A percentile compares a stretch with the other conserved stretches of the same genome.
phyloP scores from a whole-genome alignment of 2,113 vertebrate species.

The Archilochus colubris region DNA sequence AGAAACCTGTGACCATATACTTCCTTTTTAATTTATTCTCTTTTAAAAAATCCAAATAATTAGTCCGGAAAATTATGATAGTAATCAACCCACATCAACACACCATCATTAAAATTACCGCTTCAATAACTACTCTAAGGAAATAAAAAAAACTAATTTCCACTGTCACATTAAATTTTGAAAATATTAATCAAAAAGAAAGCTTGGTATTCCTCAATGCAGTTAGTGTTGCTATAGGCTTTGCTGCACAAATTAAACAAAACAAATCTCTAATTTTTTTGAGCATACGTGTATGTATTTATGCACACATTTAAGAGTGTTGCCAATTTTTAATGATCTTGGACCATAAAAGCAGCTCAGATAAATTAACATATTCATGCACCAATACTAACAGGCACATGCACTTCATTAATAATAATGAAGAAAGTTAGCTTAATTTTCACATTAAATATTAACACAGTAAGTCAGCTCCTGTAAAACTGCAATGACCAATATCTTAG shows the following conservation, averaged over 20 bases:
- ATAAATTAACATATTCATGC: not conserved
- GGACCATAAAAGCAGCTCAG: not conserved
- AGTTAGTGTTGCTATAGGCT: not conserved
- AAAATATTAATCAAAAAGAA: not conserved
- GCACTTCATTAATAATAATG: not conserved
- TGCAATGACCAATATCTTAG: not conserved
- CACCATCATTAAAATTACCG: not conserved
- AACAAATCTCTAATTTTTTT: not conserved
- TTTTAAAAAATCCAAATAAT: not conserved
- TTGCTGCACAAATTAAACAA: not conserved
- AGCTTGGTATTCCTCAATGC: not conserved
- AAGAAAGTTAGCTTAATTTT: not conserved
- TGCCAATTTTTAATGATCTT: not conserved
- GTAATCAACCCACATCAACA: not conserved
- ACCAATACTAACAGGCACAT: not conserved
- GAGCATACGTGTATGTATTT: not conserved
- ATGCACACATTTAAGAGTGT: not conserved
- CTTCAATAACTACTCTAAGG: not conserved
- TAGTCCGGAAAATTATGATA: not conserved
- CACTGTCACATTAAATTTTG: not conserved
- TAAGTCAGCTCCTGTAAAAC: not conserved
- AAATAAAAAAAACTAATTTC: not conserved
- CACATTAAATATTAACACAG: not conserved
- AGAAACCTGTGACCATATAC: not conserved
- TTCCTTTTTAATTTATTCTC: not conserved